Evolutionary conservation across 2,888 invertebrate species (phyloP), one percentile per base, ranked within the genome.

Genomic region (Plagiodera versicolora): DNA sequence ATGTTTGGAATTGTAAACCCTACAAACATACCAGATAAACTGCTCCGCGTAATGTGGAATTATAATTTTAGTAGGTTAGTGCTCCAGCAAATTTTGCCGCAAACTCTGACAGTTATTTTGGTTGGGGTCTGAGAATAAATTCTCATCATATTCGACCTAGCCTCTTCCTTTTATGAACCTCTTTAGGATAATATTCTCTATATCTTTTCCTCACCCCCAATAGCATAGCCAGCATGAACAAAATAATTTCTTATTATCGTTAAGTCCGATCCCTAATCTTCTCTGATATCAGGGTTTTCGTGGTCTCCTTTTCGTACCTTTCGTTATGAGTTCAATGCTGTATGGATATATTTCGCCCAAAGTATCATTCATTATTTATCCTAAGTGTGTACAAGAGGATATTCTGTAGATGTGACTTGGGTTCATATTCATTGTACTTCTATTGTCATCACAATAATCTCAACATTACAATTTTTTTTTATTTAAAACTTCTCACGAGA

Each of bases 231-330:
- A 18, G 45, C 57, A 61, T 57, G 55, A 58, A 64, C 60, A 65
- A 60, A 60, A 60, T 65, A 53, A 63, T 63, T 65, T 58, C 60
- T 65, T 65, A 65, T 65, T 65, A 63, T 56, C 58, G 53, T 53
- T 59, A 60, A 65, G 56, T 47, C 60, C 56, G 51, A 51, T 30
- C 59, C 52, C 47, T 50, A 57, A 57, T 55, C 24, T 56, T 53
- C 39, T 47, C 6, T 11, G 47, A 55, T 61, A 55, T 55, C 54
- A 58, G 54, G 39, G 50, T 55, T 58, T 53, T 53, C 45, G 30
- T 53, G 39, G 56, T 57, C 32, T 32, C 53, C 44, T 55, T 54
- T 39, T n/a, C 11, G 14, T 39, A 14, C 39, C 39, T 14, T 39
- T 14, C 14, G 10, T 39, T 39, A 39, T 39, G 39, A 14, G n/a